Percentiles rank a stretch among this genome's conserved stretches.
Conservation (phyloP, 2,113 vertebrate species). For the Proterorhinus semilunaris region DNA sequence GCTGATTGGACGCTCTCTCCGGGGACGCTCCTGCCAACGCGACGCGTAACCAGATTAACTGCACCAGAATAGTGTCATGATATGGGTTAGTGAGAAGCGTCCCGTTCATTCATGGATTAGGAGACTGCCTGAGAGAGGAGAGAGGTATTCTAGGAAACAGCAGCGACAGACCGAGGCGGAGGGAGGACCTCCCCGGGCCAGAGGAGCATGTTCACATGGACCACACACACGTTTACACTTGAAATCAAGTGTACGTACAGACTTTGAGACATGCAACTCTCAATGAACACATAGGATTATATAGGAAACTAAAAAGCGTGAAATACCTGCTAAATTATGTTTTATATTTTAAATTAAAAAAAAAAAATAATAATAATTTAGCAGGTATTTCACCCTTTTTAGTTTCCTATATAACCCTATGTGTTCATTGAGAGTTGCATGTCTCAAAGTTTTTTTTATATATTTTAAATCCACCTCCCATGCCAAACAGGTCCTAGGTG, state of each 20-base stretch:
- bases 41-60: slow-evolving; percentile 63
- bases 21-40: slow-evolving; percentile 32
- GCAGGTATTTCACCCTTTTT: no score
- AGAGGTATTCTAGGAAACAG: slow-evolving; percentile 30
- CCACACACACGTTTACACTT: no score
- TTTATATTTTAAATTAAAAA: no score
- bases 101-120: slow-evolving; percentile 58
- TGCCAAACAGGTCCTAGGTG: no score
- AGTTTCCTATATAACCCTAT: no score
- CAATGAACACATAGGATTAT: slow-evolving; percentile 2
- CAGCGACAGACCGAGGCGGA: slow-evolving; percentile 10
- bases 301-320: background rate
- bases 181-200: background rate
- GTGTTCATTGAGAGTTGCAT: no score
- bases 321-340: background rate
- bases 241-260: no score
- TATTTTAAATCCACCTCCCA: no score
- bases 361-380: no score
- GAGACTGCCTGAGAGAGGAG: slow-evolving; percentile 27
- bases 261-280: background rate
- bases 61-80: slow-evolving; percentile 49
- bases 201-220: no score
- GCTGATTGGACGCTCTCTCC: slow-evolving; percentile 14
- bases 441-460: no score
- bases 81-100: slow-evolving; percentile 23